Evolutionary conservation across 2,888 invertebrate genomes (phyloP).

Genomic region (Lepidocyrtinus sp.): DNA sequence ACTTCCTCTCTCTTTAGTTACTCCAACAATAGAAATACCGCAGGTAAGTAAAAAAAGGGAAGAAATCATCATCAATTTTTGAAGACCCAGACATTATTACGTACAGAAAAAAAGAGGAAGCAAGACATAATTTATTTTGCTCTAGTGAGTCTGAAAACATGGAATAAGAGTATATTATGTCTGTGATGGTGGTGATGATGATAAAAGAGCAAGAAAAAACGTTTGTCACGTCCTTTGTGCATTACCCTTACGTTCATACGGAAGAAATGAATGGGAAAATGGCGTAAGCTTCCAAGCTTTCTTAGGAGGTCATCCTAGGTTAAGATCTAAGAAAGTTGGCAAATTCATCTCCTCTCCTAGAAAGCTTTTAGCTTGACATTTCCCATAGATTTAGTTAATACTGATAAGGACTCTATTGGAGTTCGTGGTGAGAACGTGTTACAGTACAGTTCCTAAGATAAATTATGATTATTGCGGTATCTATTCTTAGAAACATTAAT

Average conservation of each 20-base stretch:
- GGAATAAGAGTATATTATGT: slow-evolving; percentile 6
- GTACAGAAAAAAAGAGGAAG: slow-evolving; percentile 13
- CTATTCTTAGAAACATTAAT: too few relatives aligned
- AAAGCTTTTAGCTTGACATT: slow-evolving; percentile 22
- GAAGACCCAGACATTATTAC: slow-evolving; percentile 27
- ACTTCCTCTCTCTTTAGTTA: too few relatives aligned
- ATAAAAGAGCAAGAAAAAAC: slow-evolving; percentile 1
- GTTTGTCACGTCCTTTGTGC: slow-evolving; percentile 33
- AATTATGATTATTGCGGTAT: slow-evolving; percentile 1
- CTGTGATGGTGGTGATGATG: background rate
- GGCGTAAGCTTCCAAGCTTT: background rate
- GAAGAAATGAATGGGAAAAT: too few relatives aligned
- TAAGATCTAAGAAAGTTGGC: slow-evolving; percentile 25
- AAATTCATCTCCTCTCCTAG: slow-evolving; percentile 29
- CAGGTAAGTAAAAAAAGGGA: background rate
- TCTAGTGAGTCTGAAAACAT: background rate
- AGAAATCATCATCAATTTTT: slow-evolving; percentile 34
- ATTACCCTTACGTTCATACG: slow-evolving; percentile 14
- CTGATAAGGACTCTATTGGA: background rate
- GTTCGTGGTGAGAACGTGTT: background rate
- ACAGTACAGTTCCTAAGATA: background rate
- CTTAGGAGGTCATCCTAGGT: slow-evolving; percentile 23
- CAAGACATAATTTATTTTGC: slow-evolving; percentile 29
- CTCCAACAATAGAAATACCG: background rate
- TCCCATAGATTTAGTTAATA: slow-evolving; percentile 3